Evolutionary conservation across 92 coral and sea anemone species (phyloP), one percentile per base, ranked within the genome.

Genomic region (Parazoanthus darwini): DNA sequence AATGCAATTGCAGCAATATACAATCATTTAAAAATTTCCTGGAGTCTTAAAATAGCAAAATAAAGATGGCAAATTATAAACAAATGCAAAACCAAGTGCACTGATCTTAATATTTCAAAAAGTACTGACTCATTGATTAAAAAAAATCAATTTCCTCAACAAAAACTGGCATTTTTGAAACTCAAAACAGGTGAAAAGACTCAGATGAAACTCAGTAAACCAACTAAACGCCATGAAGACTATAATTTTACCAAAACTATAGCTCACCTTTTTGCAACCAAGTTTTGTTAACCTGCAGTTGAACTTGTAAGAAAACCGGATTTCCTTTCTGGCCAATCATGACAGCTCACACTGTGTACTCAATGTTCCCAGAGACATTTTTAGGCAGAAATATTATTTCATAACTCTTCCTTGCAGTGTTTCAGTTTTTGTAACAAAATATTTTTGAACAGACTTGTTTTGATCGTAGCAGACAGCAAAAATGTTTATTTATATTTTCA

Each of bases 241-340:
- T 0, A 63, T 7, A 63, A 20, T 63, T 63, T 16, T 7, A 63
- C 8, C 82, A 79, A 4, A 79, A 50, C 38, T 22, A 44, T 10
- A 35, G n/a, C 82, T 11, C 50, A 79, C 82, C 82, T 79, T 79
- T 48, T 79, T 48, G 35, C 8, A 1, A 48, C 38, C 65, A 79
- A 50, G 82, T 54, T 79, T 79, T 79, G 82, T 79, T 48, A 46
- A 79, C 82, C 22, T 50, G 82, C 39, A 79, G 82, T 13, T 79
- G 82, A 79, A 79, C 66, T 29, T 79, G 82, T 48, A 79, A 79
- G n/a, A 79, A 79, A 3, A 79, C 59, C 3, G 66, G 39, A 25
- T 50, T 79, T 79, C 82, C 82, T 16, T 51, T 46, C 18, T 79
- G 82, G 8, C 82, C 82, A 11, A 79, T 79, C 65, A 79, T 79